Evolutionary conservation across 2,888 invertebrate species (phyloP), one percentile per base, ranked within the genome.

Genomic region (Anorthoa munda): DNA sequence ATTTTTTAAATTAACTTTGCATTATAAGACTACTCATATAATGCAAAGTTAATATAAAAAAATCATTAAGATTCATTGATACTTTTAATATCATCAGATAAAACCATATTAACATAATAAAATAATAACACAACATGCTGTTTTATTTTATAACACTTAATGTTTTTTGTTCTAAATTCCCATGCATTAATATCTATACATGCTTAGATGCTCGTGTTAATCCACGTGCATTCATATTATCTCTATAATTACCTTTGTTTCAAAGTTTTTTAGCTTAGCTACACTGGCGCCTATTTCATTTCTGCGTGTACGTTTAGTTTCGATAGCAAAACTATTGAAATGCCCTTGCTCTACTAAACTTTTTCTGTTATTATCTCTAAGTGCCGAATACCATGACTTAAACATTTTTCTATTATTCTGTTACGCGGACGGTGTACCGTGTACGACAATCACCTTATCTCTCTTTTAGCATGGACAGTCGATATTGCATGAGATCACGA

Each of bases 271-370:
- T 21, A 23, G 7, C 53, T 21, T 15, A 21, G 23, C 23, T 56
- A 61, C 4, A 21, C 2, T 15, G 31, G 39, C 55, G 15, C 7
- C 17, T 51, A 65, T 13, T 4, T 67, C 26, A 55, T 53, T 60
- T 79, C 48, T 71, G 53, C 17, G 50, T 72, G 39, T 48, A n/a
- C 23, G 51, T n/a, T 48, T 58, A 65, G 59, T 65, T 64, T 75
- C 51, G 45, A 65, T 75, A 75, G 55, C 78, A 71, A 87, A 86
- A 82, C 75, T 75, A 77, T 86, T 83, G 75, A 77, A 77, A 74
- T 70, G 84, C 83, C 90, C 90, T 90, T 88, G 89, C 73, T 46
- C 86, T 65, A 88, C 75, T 78, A 83, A 86, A 84, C 84, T 85
- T 87, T 87, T 86, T 83, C 79, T 80, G 68, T 70, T 83, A 85